A percentile compares a stretch with the other conserved stretches of the same genome.
Conservation (phyloP, 1,140 invertebrate species). For the Anastatus disparis region DNA sequence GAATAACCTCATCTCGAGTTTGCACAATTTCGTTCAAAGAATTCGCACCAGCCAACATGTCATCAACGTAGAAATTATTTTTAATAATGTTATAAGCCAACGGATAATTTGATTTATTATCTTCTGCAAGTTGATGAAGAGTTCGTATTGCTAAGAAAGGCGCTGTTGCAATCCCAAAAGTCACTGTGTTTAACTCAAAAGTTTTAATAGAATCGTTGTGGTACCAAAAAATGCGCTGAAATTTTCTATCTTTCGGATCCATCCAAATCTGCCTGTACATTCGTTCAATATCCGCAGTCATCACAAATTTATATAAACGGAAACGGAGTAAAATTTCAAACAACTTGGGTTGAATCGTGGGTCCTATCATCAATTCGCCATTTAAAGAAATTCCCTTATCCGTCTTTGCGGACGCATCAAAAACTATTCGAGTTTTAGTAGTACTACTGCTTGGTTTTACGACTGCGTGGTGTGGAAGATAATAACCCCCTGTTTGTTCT, state of each 20-base stretch:
- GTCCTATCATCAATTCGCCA: background rate
- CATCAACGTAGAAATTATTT: constrained; percentile 18
- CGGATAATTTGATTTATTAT: background rate
- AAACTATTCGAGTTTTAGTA: constrained; percentile 16
- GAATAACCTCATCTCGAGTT: constrained; percentile 1
- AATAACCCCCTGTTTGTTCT: constrained; percentile 11
- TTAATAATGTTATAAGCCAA: background rate
- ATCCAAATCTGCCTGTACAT: constrained; percentile 27
- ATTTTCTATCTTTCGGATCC: background rate
- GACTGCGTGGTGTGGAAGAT: constrained; percentile 1
- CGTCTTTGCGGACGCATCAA: background rate
- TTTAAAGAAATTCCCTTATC: background rate
- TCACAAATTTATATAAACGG: background rate
- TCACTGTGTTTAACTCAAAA: constrained; percentile 12
- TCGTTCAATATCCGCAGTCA: constrained; percentile 28
- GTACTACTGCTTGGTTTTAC: background rate
- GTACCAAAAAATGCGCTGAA: background rate
- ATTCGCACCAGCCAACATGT: constrained; percentile 15
- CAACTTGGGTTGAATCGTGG: too few species aligned
- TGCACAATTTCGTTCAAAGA: background rate
- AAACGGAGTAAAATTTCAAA: too few species aligned
- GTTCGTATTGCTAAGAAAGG: constrained; percentile 5
- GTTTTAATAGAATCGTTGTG: too few species aligned
- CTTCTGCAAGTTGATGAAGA: constrained; percentile 17
- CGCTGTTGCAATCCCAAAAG: background rate